Conservation (phyloP, 2,888 invertebrate genomes). For the Didymodactylos carnosus region DNA sequence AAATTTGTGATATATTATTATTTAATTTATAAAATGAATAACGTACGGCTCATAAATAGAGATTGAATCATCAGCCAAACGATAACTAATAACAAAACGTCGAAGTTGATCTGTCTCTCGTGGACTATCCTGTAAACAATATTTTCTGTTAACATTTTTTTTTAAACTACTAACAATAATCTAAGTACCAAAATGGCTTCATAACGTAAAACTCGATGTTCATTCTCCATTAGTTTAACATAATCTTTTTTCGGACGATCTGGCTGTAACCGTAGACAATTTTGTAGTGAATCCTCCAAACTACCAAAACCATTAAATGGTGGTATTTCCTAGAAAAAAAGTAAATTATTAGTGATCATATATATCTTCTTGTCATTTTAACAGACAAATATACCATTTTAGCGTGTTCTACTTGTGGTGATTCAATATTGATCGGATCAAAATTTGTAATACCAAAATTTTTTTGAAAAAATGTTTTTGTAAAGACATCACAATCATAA, state of each 20-base stretch:
- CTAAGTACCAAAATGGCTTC: constrained; percentile 44
- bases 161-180: constrained; percentile 1
- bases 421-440: constrained; percentile 29
- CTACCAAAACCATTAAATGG: constrained; percentile 53
- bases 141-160: neutral
- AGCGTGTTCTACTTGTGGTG: constrained; percentile 19
- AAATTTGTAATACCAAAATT: constrained; percentile 35
- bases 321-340: constrained; percentile 40
- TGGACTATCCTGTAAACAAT: constrained; percentile 43
- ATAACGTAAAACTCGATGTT: constrained; percentile 46
- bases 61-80: constrained; percentile 53
- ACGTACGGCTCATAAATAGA: constrained; percentile 54
- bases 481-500: constrained; percentile 58
- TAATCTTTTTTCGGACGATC: constrained; percentile 55
- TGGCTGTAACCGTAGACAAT: constrained; percentile 49
- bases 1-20: no score
- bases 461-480: constrained; percentile 50
- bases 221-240: constrained; percentile 53
- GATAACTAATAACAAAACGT: constrained; percentile 54
- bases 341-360: neutral
- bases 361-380: constrained; percentile 4
- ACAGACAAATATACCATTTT: constrained; percentile 25
- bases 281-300: constrained; percentile 55
- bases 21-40: no score
- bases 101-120: constrained; percentile 57